phyloP scores from a whole-genome alignment of 2,113 vertebrate genomes.

The Aix galericulata region DNA sequence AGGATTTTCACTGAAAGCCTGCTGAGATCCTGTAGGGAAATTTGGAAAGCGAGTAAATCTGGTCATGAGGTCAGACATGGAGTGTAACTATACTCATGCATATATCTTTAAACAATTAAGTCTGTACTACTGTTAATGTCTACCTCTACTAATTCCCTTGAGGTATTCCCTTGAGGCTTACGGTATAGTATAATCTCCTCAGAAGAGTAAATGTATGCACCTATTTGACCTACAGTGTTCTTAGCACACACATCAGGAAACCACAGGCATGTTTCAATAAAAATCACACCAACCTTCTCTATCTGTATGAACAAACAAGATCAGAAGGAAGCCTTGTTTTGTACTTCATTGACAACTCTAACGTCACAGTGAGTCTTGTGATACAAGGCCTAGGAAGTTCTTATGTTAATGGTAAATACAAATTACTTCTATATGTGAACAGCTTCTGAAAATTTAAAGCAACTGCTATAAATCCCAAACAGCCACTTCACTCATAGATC shows the following conservation, averaged over 20 bases:
- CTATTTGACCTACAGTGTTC: not conserved
- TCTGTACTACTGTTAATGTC: fast-evolving
- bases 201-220: not conserved
- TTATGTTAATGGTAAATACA: not conserved
- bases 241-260: fast-evolving
- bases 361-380: not conserved
- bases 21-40: not conserved
- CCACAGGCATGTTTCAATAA: not conserved
- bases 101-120: not conserved
- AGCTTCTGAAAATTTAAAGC: not conserved
- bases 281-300: not conserved
- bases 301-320: fast-evolving
- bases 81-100: not conserved
- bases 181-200: not conserved
- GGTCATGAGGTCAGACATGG: not conserved
- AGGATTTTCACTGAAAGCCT: not conserved
- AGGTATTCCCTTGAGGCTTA: not conserved
- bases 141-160: not conserved
- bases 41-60: not conserved
- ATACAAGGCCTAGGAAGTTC: not conserved
- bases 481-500: not conserved
- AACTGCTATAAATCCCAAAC: not conserved
- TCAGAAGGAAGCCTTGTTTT: not conserved
- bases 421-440: not conserved
- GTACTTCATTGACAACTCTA: not conserved